Base-by-base conservation (phyloP, 2,888 invertebrate genomes). In the Enoplolaimus lenunculus region DNA sequence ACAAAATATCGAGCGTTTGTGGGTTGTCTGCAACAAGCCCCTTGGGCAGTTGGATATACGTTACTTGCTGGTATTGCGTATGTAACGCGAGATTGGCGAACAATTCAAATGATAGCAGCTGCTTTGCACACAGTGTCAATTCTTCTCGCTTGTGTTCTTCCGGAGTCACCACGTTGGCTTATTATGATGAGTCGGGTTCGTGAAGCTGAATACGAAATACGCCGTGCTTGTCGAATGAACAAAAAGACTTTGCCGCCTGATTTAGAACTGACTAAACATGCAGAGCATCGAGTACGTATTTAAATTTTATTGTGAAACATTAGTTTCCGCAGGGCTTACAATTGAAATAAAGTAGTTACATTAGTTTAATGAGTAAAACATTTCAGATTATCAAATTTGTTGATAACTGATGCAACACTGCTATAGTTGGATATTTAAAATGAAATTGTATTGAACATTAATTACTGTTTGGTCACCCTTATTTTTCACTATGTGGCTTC, bases 11-110 rank as follows among this genome's bases (percentile, higher is more conserved):
- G 79, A 2, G 76, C 79, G 26, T 79, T 80, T 77, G 78, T 79
- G 30, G 79, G 79, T 26, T 75, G 75, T 65, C 74, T 79, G 72
- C 74, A 79, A 16, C 79, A 79, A 60, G 78, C 78, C 26, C 79
- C 79, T 0, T 79, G 79, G 79, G 79, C 79, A 1, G 74, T 80
- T 28, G 79, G 79, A 26, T 79, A 79, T 72, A 77, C 80, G 0
- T 72, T 80, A 26, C 73, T 80, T n/a, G 79, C 80, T 1, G 72
- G 78, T 2, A 73, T 80, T 28, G 80, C 80, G 26, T 80, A 80
- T 72, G 69, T 78, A 34, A 75, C 76, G 34, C 76, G 77, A 68
- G 76, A 76, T 62, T 80, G 80, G 80, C 77, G 78, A 35, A 75
- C 75, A 34, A 78, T 80, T 3, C 79, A 78, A 73, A 75, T 76